Evolutionary conservation across 2,113 vertebrate genomes (phyloP).

Genomic region (Numenius arquata): DNA sequence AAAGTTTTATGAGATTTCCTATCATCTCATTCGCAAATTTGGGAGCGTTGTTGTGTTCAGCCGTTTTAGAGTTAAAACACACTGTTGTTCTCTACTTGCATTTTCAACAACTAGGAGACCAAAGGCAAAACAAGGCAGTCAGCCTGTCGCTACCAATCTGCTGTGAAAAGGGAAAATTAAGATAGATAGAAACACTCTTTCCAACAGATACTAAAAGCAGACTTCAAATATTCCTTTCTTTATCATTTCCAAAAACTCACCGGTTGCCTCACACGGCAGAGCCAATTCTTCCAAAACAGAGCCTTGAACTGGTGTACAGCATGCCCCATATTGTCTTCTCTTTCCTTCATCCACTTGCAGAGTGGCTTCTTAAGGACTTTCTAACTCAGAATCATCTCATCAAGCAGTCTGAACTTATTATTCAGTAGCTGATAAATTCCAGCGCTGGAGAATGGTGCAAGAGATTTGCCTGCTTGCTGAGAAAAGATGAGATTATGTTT

Average conservation of each 20-base stretch:
- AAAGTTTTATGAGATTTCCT: neutral
- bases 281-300: slow-evolving; percentile 79
- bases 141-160: neutral
- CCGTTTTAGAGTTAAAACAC: neutral
- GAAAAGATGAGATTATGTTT: slow-evolving; percentile 59
- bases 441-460: neutral
- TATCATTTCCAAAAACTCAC: slow-evolving; percentile 43
- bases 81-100: neutral
- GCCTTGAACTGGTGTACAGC: slow-evolving; percentile 58
- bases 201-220: neutral
- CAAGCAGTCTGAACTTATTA: neutral
- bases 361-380: neutral
- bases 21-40: neutral
- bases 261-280: slow-evolving; percentile 72
- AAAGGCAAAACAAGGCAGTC: neutral
- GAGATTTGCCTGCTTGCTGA: slow-evolving; percentile 10
- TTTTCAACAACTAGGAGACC: neutral
- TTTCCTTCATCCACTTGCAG: neutral
- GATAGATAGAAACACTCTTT: neutral
- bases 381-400: neutral
- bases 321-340: slow-evolving; percentile 33
- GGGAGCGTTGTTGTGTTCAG: neutral
- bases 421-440: neutral
- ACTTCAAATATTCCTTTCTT: neutral
- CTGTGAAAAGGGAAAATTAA: neutral